phyloP scores from a whole-genome alignment of 2,797 vertebrate genomes.

The Mormyrops attenuatus region DNA sequence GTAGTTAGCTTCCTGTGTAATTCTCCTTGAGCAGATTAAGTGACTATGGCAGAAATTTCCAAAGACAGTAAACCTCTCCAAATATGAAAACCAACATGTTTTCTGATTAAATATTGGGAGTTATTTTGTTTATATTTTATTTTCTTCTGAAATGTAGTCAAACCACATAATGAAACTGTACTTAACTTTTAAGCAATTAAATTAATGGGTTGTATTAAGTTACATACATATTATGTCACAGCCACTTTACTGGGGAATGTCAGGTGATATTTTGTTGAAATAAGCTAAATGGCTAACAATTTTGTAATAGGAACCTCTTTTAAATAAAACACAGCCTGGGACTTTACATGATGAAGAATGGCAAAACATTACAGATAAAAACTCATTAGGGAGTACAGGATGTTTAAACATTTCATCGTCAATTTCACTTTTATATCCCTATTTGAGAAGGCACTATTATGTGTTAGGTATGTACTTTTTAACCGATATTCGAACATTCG shows the following conservation, averaged over 20 bases:
- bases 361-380: too few relatives aligned
- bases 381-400: too few relatives aligned
- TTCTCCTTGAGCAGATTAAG: not conserved
- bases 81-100: not conserved
- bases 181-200: not conserved
- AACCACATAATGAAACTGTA: not conserved
- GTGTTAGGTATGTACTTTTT: not conserved
- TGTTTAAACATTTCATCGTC: too few relatives aligned
- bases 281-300: too few relatives aligned
- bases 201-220: not conserved
- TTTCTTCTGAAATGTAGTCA: not conserved
- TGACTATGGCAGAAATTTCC: not conserved
- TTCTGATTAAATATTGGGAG: not conserved
- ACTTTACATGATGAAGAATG: too few relatives aligned
- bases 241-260: too few relatives aligned
- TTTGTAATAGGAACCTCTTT: too few relatives aligned
- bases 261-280: too few relatives aligned
- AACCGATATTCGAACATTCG: too few relatives aligned
- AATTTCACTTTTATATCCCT: not conserved
- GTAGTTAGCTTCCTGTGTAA: not conserved
- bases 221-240: too few relatives aligned
- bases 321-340: too few relatives aligned
- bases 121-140: not conserved
- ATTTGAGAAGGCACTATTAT: too few relatives aligned
- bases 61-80: not conserved